Evolutionary conservation across 2,797 vertebrate species (phyloP).

Genomic region (Taeniopygia guttata): DNA sequence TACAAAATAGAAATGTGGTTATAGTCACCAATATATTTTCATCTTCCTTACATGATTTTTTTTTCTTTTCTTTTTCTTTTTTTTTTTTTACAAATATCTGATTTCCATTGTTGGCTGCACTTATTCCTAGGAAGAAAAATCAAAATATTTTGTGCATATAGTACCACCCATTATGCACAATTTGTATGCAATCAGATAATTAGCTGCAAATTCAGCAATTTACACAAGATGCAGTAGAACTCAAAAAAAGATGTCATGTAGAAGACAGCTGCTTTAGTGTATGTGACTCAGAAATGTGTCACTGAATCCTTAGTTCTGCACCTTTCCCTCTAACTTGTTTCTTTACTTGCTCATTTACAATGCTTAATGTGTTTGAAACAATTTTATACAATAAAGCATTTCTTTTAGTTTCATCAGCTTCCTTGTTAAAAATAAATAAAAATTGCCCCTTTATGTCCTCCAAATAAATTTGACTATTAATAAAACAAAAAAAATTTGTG

Average conservation of each 20-base stretch:
- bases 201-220: constrained; percentile 40
- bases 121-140: background rate
- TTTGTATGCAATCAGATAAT: constrained; percentile 36
- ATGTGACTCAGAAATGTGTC: constrained; percentile 1
- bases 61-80: background rate
- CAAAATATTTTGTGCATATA: background rate
- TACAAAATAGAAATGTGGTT: background rate
- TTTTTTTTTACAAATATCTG: background rate
- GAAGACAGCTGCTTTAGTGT: background rate
- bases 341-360: background rate
- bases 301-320: background rate
- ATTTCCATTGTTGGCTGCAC: background rate
- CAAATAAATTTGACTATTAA: background rate
- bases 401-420: background rate
- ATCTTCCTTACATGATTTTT: background rate
- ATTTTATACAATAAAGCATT: background rate
- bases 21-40: background rate
- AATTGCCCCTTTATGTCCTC: background rate
- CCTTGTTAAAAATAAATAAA: background rate
- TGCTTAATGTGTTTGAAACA: background rate
- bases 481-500: fast-evolving
- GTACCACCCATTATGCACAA: background rate
- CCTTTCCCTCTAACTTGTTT: background rate
- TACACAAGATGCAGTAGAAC: background rate
- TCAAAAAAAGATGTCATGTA: background rate